These are phyloP conservation scores for Centropus unirufus DNA, from an alignment of 2,113 vertebrate genomes.

Conservation along the genomic window DNA sequence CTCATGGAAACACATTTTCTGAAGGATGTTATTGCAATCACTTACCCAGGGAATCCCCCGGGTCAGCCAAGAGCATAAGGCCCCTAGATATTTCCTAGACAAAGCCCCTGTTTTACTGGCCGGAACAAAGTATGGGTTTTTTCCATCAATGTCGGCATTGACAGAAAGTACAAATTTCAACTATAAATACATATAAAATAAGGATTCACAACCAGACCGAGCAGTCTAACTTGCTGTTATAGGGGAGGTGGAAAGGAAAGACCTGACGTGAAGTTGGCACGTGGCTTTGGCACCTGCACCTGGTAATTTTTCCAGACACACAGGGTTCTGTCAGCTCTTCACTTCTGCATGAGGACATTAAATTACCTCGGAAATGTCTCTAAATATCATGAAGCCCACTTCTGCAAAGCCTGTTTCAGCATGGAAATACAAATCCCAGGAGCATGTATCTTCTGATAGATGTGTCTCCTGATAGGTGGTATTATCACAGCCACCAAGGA, in stretches of 20 bases:
- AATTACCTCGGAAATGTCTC: neutral
- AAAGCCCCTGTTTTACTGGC: neutral
- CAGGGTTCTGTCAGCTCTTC: neutral
- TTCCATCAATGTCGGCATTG: neutral
- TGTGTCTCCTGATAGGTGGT: neutral
- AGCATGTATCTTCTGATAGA: neutral
- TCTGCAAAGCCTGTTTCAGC: neutral
- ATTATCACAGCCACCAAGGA: neutral
- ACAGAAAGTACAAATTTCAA: neutral
- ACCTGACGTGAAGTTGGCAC: neutral
- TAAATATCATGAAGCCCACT: neutral
- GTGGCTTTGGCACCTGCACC: neutral
- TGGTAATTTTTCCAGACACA: neutral
- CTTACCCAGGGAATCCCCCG: neutral
- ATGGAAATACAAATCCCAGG: neutral
- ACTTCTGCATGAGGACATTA: neutral
- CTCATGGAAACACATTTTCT: neutral
- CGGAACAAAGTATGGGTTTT: neutral
- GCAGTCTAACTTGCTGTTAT: neutral
- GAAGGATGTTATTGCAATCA: neutral
- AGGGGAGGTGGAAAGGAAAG: neutral
- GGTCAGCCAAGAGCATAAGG: neutral
- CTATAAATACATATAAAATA: neutral
- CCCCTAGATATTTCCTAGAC: neutral
- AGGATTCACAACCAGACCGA: neutral